Percentiles rank a stretch among this genome's conserved stretches.
Conservation (phyloP, 30 jellyfish, hydroid and myxozoan genomes). For the Turritopsis dohrnii region DNA sequence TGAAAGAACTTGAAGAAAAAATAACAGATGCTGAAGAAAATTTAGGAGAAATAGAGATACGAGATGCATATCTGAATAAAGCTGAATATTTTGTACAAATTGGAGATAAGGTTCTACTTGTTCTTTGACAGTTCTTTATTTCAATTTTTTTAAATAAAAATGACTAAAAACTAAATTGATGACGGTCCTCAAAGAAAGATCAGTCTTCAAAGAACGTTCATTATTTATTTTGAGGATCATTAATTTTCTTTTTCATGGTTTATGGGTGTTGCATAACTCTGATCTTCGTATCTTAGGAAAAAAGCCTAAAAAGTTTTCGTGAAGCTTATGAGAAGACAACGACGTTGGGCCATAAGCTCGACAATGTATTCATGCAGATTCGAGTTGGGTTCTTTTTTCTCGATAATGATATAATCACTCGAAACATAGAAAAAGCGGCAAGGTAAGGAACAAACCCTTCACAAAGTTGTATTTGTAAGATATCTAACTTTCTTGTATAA, state of each 20-base stretch:
- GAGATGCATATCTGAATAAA: conserved; percentile 73
- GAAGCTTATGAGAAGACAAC: conserved; percentile 90
- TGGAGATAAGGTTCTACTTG: conserved; percentile 95
- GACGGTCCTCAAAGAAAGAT: too few species aligned
- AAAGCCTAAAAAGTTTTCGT: conserved; percentile 61
- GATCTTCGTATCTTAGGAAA: conserved; percentile 46
- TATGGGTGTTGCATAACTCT: neutral
- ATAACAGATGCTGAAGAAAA: conserved; percentile 89
- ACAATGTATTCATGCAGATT: conserved; percentile 73
- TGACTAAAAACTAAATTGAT: too few species aligned
- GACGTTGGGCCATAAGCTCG: conserved; percentile 84
- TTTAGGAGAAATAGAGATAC: conserved; percentile 85
- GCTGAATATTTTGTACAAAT: conserved; percentile 67
- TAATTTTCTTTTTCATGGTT: neutral
- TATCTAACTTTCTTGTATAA: too few species aligned
- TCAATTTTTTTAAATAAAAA: too few species aligned
- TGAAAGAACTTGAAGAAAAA: conserved; percentile 72
- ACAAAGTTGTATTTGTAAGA: too few species aligned
- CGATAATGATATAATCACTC: conserved; percentile 76
- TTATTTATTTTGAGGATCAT: neutral
- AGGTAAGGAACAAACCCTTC: too few species aligned
- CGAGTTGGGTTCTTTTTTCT: conserved; percentile 86
- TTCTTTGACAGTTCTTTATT: neutral
- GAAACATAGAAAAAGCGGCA: conserved; percentile 82
- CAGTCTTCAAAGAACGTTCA: too few species aligned